Conservation (phyloP, 2,888 invertebrate genomes). For the Agrotis segetum region DNA sequence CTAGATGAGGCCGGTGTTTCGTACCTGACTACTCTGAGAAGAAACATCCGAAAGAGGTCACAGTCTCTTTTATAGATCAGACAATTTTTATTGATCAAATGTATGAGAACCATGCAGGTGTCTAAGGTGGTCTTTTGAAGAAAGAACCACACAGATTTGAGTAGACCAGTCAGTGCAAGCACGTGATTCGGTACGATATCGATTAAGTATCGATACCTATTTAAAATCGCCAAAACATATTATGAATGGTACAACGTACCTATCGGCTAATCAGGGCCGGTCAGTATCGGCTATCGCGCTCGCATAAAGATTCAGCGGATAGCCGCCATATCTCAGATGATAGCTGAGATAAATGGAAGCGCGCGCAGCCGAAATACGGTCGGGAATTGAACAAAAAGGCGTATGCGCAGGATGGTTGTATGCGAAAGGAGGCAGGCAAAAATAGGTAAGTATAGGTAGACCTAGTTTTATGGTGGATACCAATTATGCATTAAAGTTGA, state of each 20-base stretch:
- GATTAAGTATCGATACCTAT: slow-evolving; percentile 8
- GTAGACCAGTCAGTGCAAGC: too few species aligned
- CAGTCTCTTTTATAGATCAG: too few species aligned
- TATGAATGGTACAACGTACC: slow-evolving; percentile 73
- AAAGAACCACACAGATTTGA: too few species aligned
- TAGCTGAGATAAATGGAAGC: slow-evolving; percentile 86
- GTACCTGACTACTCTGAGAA: too few species aligned
- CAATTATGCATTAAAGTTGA: too few species aligned
- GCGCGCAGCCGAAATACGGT: slow-evolving; percentile 88
- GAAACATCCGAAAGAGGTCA: too few species aligned
- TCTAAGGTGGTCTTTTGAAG: too few species aligned
- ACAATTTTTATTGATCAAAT: too few species aligned
- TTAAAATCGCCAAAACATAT: slow-evolving; percentile 62
- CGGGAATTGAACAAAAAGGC: slow-evolving; percentile 83
- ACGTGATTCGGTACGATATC: background rate
- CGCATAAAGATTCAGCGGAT: slow-evolving; percentile 85
- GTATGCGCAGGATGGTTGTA: slow-evolving; percentile 72
- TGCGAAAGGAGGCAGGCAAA: slow-evolving; percentile 62
- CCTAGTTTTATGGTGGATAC: too few species aligned
- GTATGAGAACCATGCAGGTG: too few species aligned
- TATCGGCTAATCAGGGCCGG: slow-evolving; percentile 83
- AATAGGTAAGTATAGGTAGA: background rate
- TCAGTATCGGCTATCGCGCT: slow-evolving; percentile 77
- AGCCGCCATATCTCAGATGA: slow-evolving; percentile 86
- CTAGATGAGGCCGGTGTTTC: too few species aligned